These are phyloP conservation scores for Vanessa cardui DNA, from an alignment of 2,888 invertebrate genomes.

Conservation along the genomic window DNA sequence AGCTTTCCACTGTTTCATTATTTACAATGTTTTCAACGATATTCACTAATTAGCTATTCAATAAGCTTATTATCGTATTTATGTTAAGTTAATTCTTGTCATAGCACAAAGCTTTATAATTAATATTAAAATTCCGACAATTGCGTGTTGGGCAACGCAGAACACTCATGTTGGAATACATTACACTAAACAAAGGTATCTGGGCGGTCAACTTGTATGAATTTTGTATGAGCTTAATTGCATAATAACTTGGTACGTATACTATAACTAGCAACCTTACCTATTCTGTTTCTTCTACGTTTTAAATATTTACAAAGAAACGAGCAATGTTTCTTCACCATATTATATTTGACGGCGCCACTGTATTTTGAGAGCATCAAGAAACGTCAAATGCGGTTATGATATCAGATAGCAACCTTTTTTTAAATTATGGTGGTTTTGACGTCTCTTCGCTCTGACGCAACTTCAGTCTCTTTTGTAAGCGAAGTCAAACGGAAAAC, in stretches of 20 bases:
- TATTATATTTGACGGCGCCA: too few species aligned
- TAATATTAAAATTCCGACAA: not conserved
- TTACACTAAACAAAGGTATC: not conserved
- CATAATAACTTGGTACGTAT: not conserved
- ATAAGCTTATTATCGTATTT: not conserved
- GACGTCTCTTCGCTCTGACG: too few species aligned
- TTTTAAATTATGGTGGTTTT: too few species aligned
- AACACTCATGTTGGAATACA: not conserved
- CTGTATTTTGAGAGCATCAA: too few species aligned
- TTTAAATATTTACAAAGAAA: too few species aligned
- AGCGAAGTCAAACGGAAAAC: too few species aligned
- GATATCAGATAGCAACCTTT: too few species aligned
- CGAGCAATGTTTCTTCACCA: too few species aligned
- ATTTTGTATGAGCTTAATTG: not conserved
- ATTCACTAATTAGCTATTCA: not conserved
- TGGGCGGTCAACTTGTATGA: not conserved
- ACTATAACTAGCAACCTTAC: not conserved
- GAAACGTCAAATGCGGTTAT: too few species aligned
- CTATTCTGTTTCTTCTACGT: not conserved
- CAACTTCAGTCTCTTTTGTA: too few species aligned
- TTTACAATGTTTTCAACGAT: not conserved
- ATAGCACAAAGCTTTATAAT: not conserved
- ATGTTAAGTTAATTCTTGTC: not conserved
- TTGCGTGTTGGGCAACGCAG: not conserved
- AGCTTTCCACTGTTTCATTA: slow-evolving; percentile 7